phyloP scores from a whole-genome alignment of 2,113 vertebrate genomes.

The Strigops habroptila region DNA sequence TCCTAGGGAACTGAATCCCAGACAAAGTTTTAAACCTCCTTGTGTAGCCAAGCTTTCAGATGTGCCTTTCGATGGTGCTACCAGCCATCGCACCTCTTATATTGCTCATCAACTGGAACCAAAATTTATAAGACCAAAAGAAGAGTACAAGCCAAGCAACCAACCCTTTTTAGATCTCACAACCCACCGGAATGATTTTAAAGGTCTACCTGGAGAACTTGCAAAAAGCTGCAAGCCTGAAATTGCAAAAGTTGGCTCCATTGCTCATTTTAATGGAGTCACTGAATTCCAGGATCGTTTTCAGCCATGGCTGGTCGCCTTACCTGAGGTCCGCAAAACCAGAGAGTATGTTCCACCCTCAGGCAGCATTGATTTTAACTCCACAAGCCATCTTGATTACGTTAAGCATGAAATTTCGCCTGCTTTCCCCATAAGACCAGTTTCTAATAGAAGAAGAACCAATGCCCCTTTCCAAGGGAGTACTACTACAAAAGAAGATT shows the following conservation, averaged over 20 bases:
- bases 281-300: slow-evolving; percentile 83
- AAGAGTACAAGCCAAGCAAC: slow-evolving; percentile 72
- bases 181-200: slow-evolving; percentile 78
- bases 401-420: slow-evolving; percentile 64
- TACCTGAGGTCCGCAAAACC: slow-evolving; percentile 36
- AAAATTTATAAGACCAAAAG: slow-evolving; percentile 26
- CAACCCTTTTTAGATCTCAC: slow-evolving; percentile 79
- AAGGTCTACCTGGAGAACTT: slow-evolving; percentile 68
- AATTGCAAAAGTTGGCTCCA: neutral
- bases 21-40: slow-evolving; percentile 74
- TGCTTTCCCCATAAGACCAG: slow-evolving; percentile 66
- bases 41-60: slow-evolving; percentile 6
- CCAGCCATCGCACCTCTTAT: slow-evolving; percentile 74
- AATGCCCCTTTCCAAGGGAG: slow-evolving; percentile 75
- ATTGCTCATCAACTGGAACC: slow-evolving; percentile 64
- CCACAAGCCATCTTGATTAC: slow-evolving; percentile 73
- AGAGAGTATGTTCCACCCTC: slow-evolving; percentile 67
- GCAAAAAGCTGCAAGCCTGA: slow-evolving; percentile 79
- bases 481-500: slow-evolving; percentile 82
- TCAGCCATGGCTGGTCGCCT: slow-evolving; percentile 70
- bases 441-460: slow-evolving; percentile 24
- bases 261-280: slow-evolving; percentile 65
- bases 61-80: slow-evolving; percentile 69
- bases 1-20: slow-evolving; percentile 53
- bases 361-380: slow-evolving; percentile 74